Evolutionary conservation across 2,113 vertebrate genomes (phyloP), one percentile per base, ranked within the genome.

Genomic region (Crotalus tigris): DNA sequence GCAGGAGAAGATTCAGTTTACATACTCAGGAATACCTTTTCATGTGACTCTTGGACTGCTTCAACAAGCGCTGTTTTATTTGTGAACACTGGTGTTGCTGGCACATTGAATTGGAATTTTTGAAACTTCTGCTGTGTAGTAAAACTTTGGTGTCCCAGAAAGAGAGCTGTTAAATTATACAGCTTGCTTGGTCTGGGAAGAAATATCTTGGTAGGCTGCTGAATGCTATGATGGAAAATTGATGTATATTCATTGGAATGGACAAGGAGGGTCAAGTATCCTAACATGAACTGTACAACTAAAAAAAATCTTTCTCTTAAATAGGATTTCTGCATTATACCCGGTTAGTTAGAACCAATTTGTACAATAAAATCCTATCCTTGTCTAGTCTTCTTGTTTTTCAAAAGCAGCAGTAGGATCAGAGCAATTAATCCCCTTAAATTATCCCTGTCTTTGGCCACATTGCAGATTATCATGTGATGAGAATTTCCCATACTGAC

Each of bases 271-370:
- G 33, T 15, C 33, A 39, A 81, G 39, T 21, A 39, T 8, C 33
- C 69, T 75, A 39, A 93, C 95, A 95, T 93, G 90, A 57, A 57
- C 58, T 94, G 87, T 69, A 69, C 29, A 69, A 95, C 93, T 87
- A 93, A 95, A 69, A 85, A 94, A 92, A 89, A 95, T 93, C 90
- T 93, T 97, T 91, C 88, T 95, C 93, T 97, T 97, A 97, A 98
- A 97, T 94, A 87, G 93, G 94, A 97, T 95, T 95, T 33, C 93
- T 96, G 89, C 89, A 92, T 94, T 96, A 94, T 93, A 96, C 95
- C 92, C 95, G 96, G 97, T 97, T 97, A 97, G 97, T 98, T 97
- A 96, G 44, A 93, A 96, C 94, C 94, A 97, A 94, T 97, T 97
- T 96, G 81, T 88, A 91, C 95, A 94, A 94, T 95, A 39, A 94